Conservation (phyloP, 2,888 invertebrate genomes). For the Brachynemurus nebulosus region DNA sequence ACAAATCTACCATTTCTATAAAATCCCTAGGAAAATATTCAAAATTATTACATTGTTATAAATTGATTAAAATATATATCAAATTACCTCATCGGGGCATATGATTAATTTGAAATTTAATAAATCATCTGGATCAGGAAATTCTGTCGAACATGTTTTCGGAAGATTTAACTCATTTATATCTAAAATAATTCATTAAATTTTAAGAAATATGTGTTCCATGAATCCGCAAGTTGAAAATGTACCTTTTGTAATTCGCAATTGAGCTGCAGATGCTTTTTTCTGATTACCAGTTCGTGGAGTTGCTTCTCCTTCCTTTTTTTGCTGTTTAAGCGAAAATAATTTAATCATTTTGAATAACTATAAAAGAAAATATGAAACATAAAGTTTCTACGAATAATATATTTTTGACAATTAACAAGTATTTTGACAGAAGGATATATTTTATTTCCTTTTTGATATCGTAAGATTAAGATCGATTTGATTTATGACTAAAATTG, state of each 20-base stretch:
- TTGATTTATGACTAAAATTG: neutral
- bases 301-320: slow-evolving; percentile 87
- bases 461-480: slow-evolving; percentile 1
- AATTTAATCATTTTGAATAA: slow-evolving; percentile 77
- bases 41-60: neutral
- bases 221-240: neutral
- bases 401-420: slow-evolving; percentile 7
- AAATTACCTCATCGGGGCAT: slow-evolving; percentile 78
- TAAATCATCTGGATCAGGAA: slow-evolving; percentile 92
- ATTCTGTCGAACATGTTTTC: slow-evolving; percentile 91
- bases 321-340: slow-evolving; percentile 96
- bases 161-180: slow-evolving; percentile 94
- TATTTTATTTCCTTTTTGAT: neutral
- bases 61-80: neutral
- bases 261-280: slow-evolving; percentile 91
- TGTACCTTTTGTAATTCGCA: slow-evolving; percentile 93
- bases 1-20: slow-evolving; percentile 88
- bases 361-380: slow-evolving; percentile 10
- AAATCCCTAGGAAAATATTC: slow-evolving; percentile 51
- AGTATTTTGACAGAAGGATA: slow-evolving; percentile 6
- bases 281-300: slow-evolving; percentile 66
- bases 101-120: slow-evolving; percentile 91
- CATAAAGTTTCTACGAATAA: slow-evolving; percentile 1
- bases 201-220: slow-evolving; percentile 5
- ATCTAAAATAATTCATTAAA: slow-evolving; percentile 45